Evolutionary conservation across 2,888 invertebrate genomes (phyloP).

Genomic region (Mellilla xanthometata): DNA sequence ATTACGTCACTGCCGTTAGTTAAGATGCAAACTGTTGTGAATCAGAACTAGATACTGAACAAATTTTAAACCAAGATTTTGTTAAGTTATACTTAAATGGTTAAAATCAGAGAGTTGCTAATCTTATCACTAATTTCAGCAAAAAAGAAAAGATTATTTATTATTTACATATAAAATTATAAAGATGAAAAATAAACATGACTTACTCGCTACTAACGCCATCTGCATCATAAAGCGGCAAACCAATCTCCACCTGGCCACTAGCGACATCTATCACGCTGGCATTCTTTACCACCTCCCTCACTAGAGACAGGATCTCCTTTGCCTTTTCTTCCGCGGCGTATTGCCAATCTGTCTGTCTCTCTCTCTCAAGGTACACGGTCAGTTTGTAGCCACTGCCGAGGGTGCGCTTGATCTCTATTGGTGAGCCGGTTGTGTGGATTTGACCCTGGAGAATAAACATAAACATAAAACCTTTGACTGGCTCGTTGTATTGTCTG

Average conservation of each 20-base stretch:
- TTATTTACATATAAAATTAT: too few species aligned
- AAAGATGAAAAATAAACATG: too few species aligned
- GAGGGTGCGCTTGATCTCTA: slow-evolving; percentile 79
- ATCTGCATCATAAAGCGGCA: slow-evolving; percentile 78
- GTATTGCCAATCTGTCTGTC: slow-evolving; percentile 15
- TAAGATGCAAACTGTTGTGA: too few species aligned
- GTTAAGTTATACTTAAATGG: too few species aligned
- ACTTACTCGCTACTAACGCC: slow-evolving; percentile 80
- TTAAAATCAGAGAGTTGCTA: too few species aligned
- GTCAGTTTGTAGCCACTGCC: slow-evolving; percentile 81
- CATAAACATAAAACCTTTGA: too few species aligned
- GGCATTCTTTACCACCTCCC: slow-evolving; percentile 75
- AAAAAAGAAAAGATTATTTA: too few species aligned
- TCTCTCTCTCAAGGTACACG: slow-evolving; percentile 47
- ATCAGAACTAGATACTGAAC: too few species aligned
- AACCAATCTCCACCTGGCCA: slow-evolving; percentile 62
- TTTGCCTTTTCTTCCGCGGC: slow-evolving; percentile 53
- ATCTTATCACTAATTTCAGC: too few species aligned
- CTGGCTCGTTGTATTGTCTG: too few species aligned
- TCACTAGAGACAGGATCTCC: slow-evolving; percentile 61
- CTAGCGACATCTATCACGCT: slow-evolving; percentile 60
- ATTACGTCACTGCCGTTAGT: too few species aligned
- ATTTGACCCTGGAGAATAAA: slow-evolving; percentile 71
- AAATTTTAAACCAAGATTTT: too few species aligned
- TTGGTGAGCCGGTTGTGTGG: slow-evolving; percentile 81